These are phyloP conservation scores for Nycteola revayana DNA, from an alignment of 2,888 invertebrate species.

Conservation along the genomic window DNA sequence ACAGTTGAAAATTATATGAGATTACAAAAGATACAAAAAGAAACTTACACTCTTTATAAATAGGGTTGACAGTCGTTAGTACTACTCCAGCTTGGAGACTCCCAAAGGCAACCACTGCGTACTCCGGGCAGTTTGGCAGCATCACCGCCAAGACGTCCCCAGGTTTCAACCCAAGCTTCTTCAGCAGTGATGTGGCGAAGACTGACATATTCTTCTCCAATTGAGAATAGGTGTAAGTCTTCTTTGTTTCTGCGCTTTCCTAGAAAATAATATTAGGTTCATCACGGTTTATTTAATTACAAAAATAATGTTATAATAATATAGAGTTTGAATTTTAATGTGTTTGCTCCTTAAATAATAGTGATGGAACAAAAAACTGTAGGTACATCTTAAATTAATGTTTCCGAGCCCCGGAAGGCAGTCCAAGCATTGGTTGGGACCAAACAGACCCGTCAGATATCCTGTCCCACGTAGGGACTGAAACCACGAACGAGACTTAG, in stretches of 20 bases:
- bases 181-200: conserved; percentile 84
- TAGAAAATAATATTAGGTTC: conserved; percentile 32
- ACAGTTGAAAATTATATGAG: no score
- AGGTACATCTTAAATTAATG: no score
- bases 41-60: conserved; percentile 84
- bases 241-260: conserved; percentile 72
- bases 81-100: conserved; percentile 86
- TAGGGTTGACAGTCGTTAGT: conserved; percentile 88
- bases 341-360: no score
- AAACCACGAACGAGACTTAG: no score
- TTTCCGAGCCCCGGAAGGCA: no score
- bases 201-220: conserved; percentile 81
- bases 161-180: conserved; percentile 83
- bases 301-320: no score
- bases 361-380: no score
- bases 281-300: no score
- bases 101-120: conserved; percentile 84
- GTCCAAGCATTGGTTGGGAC: no score
- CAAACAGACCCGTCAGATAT: no score
- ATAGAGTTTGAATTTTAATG: no score
- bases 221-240: conserved; percentile 64
- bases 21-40: not conserved
- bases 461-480: no score
- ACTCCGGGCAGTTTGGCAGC: conserved; percentile 89
- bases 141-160: conserved; percentile 86